Base-by-base conservation (phyloP, 2,888 invertebrate species). In the Leptura quadrifasciata region DNA sequence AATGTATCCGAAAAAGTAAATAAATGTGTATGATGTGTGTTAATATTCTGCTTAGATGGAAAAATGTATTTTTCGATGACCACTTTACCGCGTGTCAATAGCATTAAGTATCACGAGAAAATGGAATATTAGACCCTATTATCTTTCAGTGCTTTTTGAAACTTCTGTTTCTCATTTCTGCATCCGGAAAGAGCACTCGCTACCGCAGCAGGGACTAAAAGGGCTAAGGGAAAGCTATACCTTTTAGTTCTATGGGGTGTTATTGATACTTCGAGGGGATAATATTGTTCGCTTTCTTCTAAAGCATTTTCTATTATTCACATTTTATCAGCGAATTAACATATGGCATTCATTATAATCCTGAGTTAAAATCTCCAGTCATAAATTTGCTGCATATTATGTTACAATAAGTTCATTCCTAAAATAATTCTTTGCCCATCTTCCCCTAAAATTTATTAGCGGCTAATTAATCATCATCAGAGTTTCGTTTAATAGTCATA, bases 141-240 rank as follows among this genome's bases (percentile, higher is more conserved):
- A 39, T 72, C 69, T 69, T 72, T 39, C 60, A 75, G 57, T 60
- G 73, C 72, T 72, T 76, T 79, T 76, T 63, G 54, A 57, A 21
- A 57, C 57, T 57, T 57, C 57, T 57, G 57, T 57, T 57, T 57
- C 57, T 57, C 57, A 20, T 21, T 21, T 57, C 20, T 57, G 57
- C 57, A 21, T 57, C 57, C 57, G 20, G 57, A 20, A 76, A 75
- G 69, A 68, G 47, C 57, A 18, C 77, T 35, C 70, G 69, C 54
- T 61, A 75, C 70, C 76, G 76, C 75, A 70, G 71, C 75, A 79
- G 76, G 72, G 68, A 65, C 74, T 74, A 75, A 74, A 76, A 78
- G 76, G 76, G 75, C 75, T 47, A 75, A 67, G 75, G 76, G 79
- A 75, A 76, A 75, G 73, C 75, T 75, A 63, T 65, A 75, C 65